Percentiles rank a stretch among this genome's conserved stretches.
Conservation (phyloP, 1,140 invertebrate species). For the Latrodectus geometricus region DNA sequence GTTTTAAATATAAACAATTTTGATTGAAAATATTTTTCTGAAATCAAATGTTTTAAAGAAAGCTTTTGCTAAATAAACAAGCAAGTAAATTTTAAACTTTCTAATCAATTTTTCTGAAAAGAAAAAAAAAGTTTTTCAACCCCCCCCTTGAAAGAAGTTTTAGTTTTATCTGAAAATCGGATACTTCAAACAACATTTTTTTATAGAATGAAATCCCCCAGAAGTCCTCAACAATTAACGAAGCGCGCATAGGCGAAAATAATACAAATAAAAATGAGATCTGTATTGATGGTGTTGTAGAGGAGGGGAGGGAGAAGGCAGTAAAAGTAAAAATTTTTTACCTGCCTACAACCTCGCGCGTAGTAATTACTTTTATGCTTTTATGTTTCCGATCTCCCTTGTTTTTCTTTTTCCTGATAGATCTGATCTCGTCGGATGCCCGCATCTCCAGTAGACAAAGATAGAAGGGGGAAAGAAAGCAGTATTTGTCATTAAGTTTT, state of each 20-base stretch:
- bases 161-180: no score
- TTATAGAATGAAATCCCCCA: not conserved
- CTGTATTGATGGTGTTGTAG: not conserved
- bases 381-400: not conserved
- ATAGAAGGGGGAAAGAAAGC: no score
- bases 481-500: no score
- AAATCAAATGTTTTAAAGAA: no score
- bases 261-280: slow-evolving; percentile 11
- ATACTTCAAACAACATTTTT: no score
- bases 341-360: not conserved
- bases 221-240: slow-evolving; percentile 31
- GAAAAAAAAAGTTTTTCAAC: no score
- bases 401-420: not conserved
- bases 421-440: not conserved
- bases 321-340: not conserved
- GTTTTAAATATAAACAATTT: no score
- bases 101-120: no score
- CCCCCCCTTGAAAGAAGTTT: no score
- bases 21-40: no score
- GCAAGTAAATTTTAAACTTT: no score
- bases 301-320: not conserved
- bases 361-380: not conserved
- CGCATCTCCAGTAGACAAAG: not conserved
- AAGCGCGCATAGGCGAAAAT: slow-evolving; percentile 16
- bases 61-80: no score